Evolutionary conservation across 92 coral and sea anemone species (phyloP).

Genomic region (Phenganax marumi): DNA sequence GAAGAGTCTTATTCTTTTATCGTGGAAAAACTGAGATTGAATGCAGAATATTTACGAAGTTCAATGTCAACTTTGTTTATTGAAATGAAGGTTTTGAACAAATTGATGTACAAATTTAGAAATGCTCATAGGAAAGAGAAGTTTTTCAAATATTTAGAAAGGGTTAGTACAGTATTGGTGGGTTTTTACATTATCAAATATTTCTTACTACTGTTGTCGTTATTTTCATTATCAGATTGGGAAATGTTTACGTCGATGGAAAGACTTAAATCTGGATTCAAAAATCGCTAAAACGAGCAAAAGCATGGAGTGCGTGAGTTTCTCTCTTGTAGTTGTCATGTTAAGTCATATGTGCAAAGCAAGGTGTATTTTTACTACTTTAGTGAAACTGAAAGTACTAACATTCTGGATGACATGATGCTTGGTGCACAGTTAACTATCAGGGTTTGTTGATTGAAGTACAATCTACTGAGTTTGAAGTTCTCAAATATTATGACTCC

Average conservation of each 20-base stretch:
- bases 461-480: background rate
- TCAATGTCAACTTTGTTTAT: slow-evolving; percentile 57
- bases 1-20: background rate
- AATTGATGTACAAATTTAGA: slow-evolving; percentile 70
- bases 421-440: slow-evolving; percentile 28
- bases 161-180: slow-evolving; percentile 33
- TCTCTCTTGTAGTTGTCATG: background rate
- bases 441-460: slow-evolving; percentile 12
- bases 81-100: slow-evolving; percentile 60
- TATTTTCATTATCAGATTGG: background rate
- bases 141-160: slow-evolving; percentile 73
- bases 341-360: background rate
- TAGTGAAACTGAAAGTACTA: background rate
- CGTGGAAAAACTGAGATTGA: background rate
- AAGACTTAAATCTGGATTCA: background rate
- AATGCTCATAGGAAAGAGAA: slow-evolving; percentile 84
- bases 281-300: background rate
- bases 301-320: background rate
- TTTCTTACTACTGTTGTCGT: background rate
- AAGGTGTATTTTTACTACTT: background rate
- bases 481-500: too few species aligned
- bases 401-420: background rate
- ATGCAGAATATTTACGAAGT: background rate
- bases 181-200: background rate
- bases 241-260: slow-evolving; percentile 27